Base-by-base conservation (phyloP, 1,140 invertebrate genomes). In the Phymastichus coffea region DNA sequence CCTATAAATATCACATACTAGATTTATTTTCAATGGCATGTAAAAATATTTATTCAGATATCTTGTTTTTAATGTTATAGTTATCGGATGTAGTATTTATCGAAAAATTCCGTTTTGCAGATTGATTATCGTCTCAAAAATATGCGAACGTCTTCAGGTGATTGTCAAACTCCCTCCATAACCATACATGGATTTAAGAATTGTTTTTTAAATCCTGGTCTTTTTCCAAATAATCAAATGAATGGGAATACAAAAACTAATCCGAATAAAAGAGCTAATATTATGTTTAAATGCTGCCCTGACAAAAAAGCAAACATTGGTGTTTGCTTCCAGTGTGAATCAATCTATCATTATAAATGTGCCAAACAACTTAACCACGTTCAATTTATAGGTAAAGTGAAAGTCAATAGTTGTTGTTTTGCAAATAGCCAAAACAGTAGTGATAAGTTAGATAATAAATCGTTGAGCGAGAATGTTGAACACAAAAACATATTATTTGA, bases 21-120 rank as follows among this genome's bases (percentile, higher is more conserved):
- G 81, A 86, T 65, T 81, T 93, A 63, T 78, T 92, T 35, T 83
- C 82, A 63, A 81, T 85, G 64, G 87, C 89, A 52, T 61, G 23
- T 63, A 19, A 23, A 43, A 28, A 30, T 22, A 20, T 54, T 48
- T 37, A 47, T 59, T 37, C n/a, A n/a, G n/a, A n/a, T n/a, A n/a
- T n/a, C 9, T 33, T 51, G 20, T 28, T 20, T 40, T 8, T 46
- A 38, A 33, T 46, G 4, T 15, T 49, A 35, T 38, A 46, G 22
- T 49, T 55, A 46, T 44, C 25, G 19, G 48, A 15, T 40, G 15
- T 17, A 38, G 15, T 19, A 4, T 47, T 37, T 41, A 54, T 46
- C 12, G 28, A 47, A 25, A 23, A 48, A 15, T 47, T 25, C 19
- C 37, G 37, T 54, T 20, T 12, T 20, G 17, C 40, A 77, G 76